Evolutionary conservation across 1,140 invertebrate genomes (phyloP).

Genomic region (Adoxophyes honmai): DNA sequence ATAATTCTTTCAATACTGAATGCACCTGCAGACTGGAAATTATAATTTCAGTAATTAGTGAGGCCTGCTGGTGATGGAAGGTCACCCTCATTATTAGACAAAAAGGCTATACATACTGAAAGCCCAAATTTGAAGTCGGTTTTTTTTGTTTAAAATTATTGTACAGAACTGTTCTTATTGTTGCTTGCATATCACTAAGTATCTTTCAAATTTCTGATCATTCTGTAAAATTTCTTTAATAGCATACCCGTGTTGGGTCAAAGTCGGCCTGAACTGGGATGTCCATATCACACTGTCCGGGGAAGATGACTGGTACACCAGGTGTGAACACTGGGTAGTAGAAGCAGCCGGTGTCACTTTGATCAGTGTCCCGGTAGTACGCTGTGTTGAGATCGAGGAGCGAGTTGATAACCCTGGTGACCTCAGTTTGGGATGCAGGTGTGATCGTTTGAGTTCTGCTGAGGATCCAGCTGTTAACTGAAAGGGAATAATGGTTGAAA

Average conservation of each 20-base stretch:
- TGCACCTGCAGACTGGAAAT: too few relatives aligned
- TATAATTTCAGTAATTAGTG: too few relatives aligned
- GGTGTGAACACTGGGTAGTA: neutral
- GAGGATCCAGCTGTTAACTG: conserved; percentile 3
- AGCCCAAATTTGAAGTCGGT: too few relatives aligned
- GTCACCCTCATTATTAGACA: too few relatives aligned
- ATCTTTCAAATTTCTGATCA: too few relatives aligned
- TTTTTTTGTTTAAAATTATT: too few relatives aligned
- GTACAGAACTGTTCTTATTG: too few relatives aligned
- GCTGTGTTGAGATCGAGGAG: neutral
- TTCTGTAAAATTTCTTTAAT: too few relatives aligned
- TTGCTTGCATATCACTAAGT: too few relatives aligned
- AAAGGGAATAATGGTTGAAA: neutral
- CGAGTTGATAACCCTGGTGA: conserved; percentile 1
- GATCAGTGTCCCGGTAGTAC: neutral
- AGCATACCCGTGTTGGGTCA: neutral
- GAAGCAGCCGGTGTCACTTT: conserved; percentile 4
- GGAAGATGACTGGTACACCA: neutral
- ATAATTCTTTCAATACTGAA: too few relatives aligned
- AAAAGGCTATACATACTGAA: too few relatives aligned
- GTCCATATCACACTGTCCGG: conserved; percentile 2
- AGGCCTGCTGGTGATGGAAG: too few relatives aligned
- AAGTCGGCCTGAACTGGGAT: conserved; percentile 5
- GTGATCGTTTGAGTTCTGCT: neutral
- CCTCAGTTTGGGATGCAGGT: neutral